phyloP scores from a whole-genome alignment of 64 coral and sea anemone species.

The Cladopsammia gracilis region DNA sequence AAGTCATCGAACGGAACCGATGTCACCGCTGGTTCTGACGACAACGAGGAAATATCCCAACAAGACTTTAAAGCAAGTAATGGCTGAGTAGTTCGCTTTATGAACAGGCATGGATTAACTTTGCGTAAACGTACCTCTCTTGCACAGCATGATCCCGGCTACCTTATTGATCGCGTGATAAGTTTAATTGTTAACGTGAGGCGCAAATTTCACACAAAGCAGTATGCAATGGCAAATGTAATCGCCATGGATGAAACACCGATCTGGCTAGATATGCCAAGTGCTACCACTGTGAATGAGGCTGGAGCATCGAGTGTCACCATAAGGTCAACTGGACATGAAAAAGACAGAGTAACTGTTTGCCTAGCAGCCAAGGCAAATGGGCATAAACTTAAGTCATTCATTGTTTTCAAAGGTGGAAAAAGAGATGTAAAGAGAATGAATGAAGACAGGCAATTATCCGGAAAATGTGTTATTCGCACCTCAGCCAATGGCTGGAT shows the following conservation, averaged over 20 bases:
- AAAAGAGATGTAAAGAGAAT: slow-evolving; percentile 44
- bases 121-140: slow-evolving; percentile 43
- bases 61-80: slow-evolving; percentile 39
- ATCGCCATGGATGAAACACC: slow-evolving; percentile 47
- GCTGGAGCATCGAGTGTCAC: slow-evolving; percentile 44
- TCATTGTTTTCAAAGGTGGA: slow-evolving; percentile 29
- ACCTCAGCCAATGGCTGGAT: too few species aligned
- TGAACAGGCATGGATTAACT: slow-evolving; percentile 35
- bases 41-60: slow-evolving; percentile 30
- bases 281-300: slow-evolving; percentile 40
- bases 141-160: slow-evolving; percentile 53
- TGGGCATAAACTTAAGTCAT: slow-evolving; percentile 19
- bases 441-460: too few species aligned
- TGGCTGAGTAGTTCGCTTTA: slow-evolving; percentile 33
- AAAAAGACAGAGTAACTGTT: slow-evolving; percentile 50
- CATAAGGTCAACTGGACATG: slow-evolving; percentile 40
- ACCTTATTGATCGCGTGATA: slow-evolving; percentile 51
- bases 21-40: slow-evolving; percentile 3
- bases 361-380: slow-evolving; percentile 37
- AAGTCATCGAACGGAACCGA: slow-evolving; percentile 24
- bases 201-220: slow-evolving; percentile 51
- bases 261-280: slow-evolving; percentile 49
- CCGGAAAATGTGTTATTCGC: too few species aligned
- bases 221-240: slow-evolving; percentile 60
- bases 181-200: slow-evolving; percentile 63